Percentiles rank a stretch among this genome's conserved stretches.
phyloP scores from a whole-genome alignment of 2,888 invertebrate genomes.

The Anoncus sp. region DNA sequence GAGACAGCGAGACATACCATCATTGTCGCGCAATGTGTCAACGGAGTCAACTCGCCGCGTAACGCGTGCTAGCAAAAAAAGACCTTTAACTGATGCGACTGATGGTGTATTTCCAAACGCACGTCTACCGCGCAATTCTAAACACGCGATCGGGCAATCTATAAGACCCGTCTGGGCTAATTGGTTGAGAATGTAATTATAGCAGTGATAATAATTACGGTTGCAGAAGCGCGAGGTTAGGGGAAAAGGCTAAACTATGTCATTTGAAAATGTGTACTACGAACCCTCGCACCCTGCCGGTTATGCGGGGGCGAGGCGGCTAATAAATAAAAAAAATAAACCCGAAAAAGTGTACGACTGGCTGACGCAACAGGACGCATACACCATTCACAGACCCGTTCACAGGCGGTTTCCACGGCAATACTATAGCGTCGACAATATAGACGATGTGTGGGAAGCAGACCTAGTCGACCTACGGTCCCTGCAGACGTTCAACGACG shows the following conservation, averaged over 20 bases:
- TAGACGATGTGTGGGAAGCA: slow-evolving; percentile 63
- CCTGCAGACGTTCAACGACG: slow-evolving; percentile 56
- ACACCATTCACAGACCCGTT: slow-evolving; percentile 55
- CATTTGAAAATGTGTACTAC: slow-evolving; percentile 42
- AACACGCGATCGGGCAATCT: too few species aligned
- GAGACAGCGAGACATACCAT: too few species aligned
- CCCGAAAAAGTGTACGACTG: slow-evolving; percentile 8
- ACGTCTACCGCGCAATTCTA: too few species aligned
- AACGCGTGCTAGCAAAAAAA: too few species aligned
- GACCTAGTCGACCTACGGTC: slow-evolving; percentile 51
- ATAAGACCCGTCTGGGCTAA: too few species aligned
- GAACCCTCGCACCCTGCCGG: slow-evolving; percentile 50
- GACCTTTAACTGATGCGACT: too few species aligned
- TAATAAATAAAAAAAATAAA: slow-evolving; percentile 24
- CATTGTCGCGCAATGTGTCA: too few species aligned
- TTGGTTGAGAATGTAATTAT: too few species aligned
- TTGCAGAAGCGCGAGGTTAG: too few species aligned
- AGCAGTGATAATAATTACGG: too few species aligned
- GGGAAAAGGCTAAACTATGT: not conserved
- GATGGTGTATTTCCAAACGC: too few species aligned
- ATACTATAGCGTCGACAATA: slow-evolving; percentile 47
- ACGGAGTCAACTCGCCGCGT: too few species aligned
- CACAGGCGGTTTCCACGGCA: slow-evolving; percentile 31
- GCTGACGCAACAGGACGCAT: slow-evolving; percentile 45
- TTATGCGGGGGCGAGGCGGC: slow-evolving; percentile 37